Evolutionary conservation across 2,797 vertebrate species (phyloP).

Genomic region (Coccyzus lansbergi): DNA sequence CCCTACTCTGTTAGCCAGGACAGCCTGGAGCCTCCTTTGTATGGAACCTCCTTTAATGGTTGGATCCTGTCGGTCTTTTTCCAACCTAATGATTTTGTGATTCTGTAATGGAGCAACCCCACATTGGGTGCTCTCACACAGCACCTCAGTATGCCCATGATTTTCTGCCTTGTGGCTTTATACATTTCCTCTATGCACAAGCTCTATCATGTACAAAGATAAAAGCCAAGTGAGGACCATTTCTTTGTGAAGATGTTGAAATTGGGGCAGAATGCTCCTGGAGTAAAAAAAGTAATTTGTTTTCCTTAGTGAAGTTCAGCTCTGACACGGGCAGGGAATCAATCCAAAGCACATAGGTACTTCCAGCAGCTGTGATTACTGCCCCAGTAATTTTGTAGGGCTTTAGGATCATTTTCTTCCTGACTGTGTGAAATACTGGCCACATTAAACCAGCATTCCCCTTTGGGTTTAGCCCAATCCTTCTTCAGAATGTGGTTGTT

Average conservation of each 20-base stretch:
- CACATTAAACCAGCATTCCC: background rate
- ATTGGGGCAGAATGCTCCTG: background rate
- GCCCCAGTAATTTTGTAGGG: background rate
- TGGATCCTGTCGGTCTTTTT: too few species aligned
- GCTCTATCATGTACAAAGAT: rapidly evolving
- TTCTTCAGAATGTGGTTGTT: background rate
- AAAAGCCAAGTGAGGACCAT: background rate
- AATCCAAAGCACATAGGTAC: background rate
- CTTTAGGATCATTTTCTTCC: background rate
- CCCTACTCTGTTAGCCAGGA: background rate
- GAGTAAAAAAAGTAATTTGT: background rate
- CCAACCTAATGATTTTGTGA: too few species aligned
- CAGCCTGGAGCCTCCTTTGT: background rate
- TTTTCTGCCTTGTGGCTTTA: background rate
- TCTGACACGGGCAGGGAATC: background rate
- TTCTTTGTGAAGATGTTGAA: background rate
- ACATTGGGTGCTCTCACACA: background rate
- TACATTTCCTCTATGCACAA: background rate
- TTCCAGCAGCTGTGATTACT: background rate
- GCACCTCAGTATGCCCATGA: rapidly evolving
- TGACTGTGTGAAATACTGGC: background rate
- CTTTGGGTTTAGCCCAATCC: background rate
- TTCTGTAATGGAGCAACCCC: background rate
- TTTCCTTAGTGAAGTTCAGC: background rate
- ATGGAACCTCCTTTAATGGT: background rate